Percentiles rank a stretch among this genome's conserved stretches.
These are phyloP conservation scores for Cotesia typhae DNA, from an alignment of 1,140 invertebrate genomes.

Conservation along the genomic window DNA sequence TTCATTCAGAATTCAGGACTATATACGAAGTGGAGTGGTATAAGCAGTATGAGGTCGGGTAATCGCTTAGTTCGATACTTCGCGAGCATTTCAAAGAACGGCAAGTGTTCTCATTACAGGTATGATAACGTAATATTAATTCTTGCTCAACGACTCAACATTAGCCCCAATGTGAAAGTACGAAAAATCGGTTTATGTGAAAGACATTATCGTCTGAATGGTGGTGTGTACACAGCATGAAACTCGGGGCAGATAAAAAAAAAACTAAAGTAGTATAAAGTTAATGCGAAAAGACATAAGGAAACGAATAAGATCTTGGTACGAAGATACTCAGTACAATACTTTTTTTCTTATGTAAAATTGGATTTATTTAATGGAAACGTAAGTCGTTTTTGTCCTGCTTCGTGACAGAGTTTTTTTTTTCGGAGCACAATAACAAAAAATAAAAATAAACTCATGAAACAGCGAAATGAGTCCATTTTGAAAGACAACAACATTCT, in stretches of 20 bases:
- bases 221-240: background rate
- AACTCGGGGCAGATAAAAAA: background rate
- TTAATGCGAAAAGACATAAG: background rate
- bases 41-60: constrained; percentile 7
- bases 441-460: background rate
- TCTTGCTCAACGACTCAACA: constrained; percentile 32
- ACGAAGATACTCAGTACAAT: background rate
- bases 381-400: background rate
- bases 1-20: too few relatives aligned
- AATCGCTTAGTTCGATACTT: constrained; percentile 30
- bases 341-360: background rate
- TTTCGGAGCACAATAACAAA: background rate
- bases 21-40: too few relatives aligned
- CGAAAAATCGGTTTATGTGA: constrained; percentile 34
- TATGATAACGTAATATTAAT: constrained; percentile 42
- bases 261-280: background rate
- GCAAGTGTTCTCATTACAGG: constrained; percentile 35
- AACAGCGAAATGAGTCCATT: background rate
- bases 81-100: constrained; percentile 35
- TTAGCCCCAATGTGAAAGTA: constrained; percentile 21
- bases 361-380: constrained; percentile 5
- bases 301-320: background rate
- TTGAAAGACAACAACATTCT: background rate
- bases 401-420: background rate
- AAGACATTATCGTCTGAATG: constrained; percentile 18